Evolutionary conservation across 2,888 invertebrate species (phyloP), one percentile per base, ranked within the genome.

Genomic region (Globia sparganii): DNA sequence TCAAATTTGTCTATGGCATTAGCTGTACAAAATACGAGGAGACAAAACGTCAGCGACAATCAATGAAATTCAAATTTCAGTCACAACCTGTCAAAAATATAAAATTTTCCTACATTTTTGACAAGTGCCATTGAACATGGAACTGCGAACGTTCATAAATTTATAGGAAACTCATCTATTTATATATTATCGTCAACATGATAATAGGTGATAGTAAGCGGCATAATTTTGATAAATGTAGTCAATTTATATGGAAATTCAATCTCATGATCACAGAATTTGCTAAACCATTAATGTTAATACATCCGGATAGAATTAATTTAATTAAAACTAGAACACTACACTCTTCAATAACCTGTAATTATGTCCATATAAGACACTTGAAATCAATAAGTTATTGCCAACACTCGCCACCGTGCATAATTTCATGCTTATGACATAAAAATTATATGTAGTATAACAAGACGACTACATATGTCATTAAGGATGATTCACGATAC

Each of bases 361-460:
- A 80, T 86, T 87, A 81, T 46, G 58, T 69, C 9, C 31, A 15
- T 62, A 75, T 77, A 70, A 77, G 72, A 62, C 70, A 72, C 49
- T 79, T 72, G n/a, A 59, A 40, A 76, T 70, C 40, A 53, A 72
- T 80, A 64, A 73, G 40, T 80, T 72, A 80, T 83, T 67, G 53
- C 61, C 40, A 43, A 43, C 15, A 43, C 13, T 72, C 15, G 74
- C 34, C 70, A 76, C 78, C 34, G 72, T 68, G 70, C 21, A 78
- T 77, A 69, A 79, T 68, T 68, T 65, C 25, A n/a, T 56, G 53
- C 67, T 73, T 85, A 68, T 72, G 77, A 70, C 68, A 72, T 61
- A 25, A 9, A 77, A 82, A 87, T 85, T 83, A 80, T 65, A 77
- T 58, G 67, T 78, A n/a, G 9, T 43, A 37, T 4, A 11, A 28